phyloP scores from a whole-genome alignment of 2,888 invertebrate species.

The Aporophyla lueneburgensis region DNA sequence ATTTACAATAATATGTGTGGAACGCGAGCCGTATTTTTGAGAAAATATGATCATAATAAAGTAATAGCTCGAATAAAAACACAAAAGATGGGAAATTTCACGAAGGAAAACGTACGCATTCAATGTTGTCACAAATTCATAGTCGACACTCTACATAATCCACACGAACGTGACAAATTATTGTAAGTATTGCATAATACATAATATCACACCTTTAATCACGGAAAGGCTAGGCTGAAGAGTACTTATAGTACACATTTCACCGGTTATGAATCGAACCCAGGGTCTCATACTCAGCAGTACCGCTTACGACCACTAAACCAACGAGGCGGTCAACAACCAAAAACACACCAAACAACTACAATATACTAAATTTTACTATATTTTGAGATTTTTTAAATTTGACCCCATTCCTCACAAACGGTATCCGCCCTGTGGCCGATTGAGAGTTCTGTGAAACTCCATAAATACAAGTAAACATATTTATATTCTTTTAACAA shows the following conservation, averaged over 20 bases:
- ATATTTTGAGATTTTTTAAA: background rate
- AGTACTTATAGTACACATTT: background rate
- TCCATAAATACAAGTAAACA: background rate
- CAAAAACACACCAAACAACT: too few relatives aligned
- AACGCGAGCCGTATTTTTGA: conserved; percentile 79
- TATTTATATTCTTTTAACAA: too few relatives aligned
- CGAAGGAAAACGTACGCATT: conserved; percentile 71
- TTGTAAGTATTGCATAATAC: conserved; percentile 35
- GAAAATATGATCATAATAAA: conserved; percentile 72
- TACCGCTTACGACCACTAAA: too few relatives aligned
- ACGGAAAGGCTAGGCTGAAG: too few relatives aligned
- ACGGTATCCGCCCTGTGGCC: background rate
- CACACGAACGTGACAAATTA: conserved; percentile 48
- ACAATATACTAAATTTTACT: background rate
- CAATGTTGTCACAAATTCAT: conserved; percentile 82
- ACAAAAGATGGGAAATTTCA: conserved; percentile 72
- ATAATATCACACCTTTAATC: too few relatives aligned
- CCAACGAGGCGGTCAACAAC: too few relatives aligned
- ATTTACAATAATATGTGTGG: conserved; percentile 73
- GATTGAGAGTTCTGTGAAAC: background rate
- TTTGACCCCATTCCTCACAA: background rate
- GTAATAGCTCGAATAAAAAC: conserved; percentile 77
- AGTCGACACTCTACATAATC: conserved; percentile 55
- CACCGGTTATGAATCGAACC: too few relatives aligned
- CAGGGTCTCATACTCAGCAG: too few relatives aligned